Percentiles rank a stretch among this genome's conserved stretches.
Evolutionary conservation across 2,113 vertebrate genomes (phyloP).

Genomic region (Romanogobio albipinnatus): DNA sequence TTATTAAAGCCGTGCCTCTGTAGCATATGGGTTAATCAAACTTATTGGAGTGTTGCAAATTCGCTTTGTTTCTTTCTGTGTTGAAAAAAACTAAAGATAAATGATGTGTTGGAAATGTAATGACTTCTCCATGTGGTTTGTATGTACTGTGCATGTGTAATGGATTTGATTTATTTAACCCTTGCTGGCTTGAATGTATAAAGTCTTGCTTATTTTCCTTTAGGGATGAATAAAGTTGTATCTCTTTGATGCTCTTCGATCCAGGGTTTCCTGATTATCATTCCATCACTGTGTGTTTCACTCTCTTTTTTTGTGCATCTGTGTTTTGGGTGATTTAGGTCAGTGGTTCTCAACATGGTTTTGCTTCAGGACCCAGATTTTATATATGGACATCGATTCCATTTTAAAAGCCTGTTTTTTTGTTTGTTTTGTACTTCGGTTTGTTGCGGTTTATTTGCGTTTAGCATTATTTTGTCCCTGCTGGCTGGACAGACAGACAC

Average conservation of each 20-base stretch:
- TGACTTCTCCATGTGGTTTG: constrained; percentile 27
- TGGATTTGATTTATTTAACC: constrained; percentile 30
- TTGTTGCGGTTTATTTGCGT: neutral
- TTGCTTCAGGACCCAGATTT: constrained; percentile 5
- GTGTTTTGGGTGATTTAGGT: constrained; percentile 10
- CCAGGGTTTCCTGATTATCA: constrained; percentile 29
- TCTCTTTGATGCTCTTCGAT: neutral
- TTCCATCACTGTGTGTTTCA: constrained; percentile 26
- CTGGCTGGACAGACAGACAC: neutral
- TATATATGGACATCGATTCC: neutral
- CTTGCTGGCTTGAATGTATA: neutral
- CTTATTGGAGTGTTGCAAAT: constrained; percentile 52
- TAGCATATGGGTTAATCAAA: constrained; percentile 52
- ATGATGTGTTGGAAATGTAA: constrained; percentile 26
- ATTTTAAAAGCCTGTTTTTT: neutral
- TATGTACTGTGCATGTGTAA: constrained; percentile 1
- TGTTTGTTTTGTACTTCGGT: neutral
- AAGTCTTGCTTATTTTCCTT: constrained; percentile 9
- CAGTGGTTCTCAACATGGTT: constrained; percentile 1
- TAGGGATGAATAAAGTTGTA: constrained; percentile 20
- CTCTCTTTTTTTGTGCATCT: neutral
- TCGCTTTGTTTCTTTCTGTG: constrained; percentile 30
- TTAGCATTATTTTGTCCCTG: neutral
- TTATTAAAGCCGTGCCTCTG: constrained; percentile 50
- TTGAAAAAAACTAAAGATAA: neutral